These are phyloP conservation scores for Anser brachyrhynchus DNA, from an alignment of 2,113 vertebrate genomes.

Conservation along the genomic window DNA sequence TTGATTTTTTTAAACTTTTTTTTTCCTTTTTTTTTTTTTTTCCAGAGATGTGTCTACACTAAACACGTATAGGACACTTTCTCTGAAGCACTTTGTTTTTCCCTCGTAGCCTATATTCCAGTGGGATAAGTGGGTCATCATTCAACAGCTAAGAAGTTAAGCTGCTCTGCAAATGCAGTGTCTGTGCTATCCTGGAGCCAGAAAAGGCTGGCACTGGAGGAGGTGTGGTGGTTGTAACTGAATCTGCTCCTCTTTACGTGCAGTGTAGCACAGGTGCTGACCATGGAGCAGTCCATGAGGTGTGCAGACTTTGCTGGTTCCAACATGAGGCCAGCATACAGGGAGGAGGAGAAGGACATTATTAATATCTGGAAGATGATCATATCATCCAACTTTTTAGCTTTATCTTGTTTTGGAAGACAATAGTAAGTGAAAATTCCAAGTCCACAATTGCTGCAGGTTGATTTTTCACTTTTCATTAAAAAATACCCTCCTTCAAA, in stretches of 20 bases:
- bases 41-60: background rate
- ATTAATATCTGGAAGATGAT: background rate
- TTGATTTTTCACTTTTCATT: background rate
- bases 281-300: accelerated
- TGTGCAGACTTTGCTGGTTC: background rate
- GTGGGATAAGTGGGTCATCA: background rate
- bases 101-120: background rate
- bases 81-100: background rate
- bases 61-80: background rate
- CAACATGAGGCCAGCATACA: accelerated
- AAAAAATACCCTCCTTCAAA: background rate
- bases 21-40: background rate
- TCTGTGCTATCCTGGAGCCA: accelerated
- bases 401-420: background rate
- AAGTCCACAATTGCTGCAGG: too few species aligned
- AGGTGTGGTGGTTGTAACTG: background rate
- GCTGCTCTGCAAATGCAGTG: background rate
- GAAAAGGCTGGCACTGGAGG: background rate
- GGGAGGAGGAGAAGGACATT: background rate
- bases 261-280: background rate
- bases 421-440: background rate
- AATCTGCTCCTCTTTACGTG: accelerated
- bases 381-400: background rate
- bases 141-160: background rate
- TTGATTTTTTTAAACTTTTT: too few species aligned